Evolutionary conservation across 37 sponge, comb jelly and placozoan genomes (phyloP), one percentile per base, ranked within the genome.

Genomic region (Cliona cf. orientalis): DNA sequence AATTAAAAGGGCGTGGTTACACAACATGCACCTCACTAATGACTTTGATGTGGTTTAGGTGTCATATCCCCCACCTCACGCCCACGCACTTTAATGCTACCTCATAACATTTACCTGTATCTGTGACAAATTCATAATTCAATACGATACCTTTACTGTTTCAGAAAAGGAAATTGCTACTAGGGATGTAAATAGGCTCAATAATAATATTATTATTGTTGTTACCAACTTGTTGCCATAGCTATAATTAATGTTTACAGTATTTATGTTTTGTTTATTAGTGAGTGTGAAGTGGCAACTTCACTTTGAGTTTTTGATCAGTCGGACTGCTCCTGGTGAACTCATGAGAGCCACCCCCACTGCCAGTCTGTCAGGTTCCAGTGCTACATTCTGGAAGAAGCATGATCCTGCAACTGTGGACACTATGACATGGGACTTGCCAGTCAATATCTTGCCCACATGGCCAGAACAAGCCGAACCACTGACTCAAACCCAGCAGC

Each of bases 241-340:
- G 26, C 12, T 23, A 37, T 68, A n/a, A 7, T 25, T 4, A 12
- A 11, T 37, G 69, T 37, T 12, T 37, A n/a, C 23, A 62, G 26
- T 25, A 6, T 25, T 28, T 26, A n/a, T 6, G 29, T 25, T 62
- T 6, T 62, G 6, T 62, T 35, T 44, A 82, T 23, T 60, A 86
- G 94, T 93, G 22, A 75, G 72, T 0, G 58, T 89, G 5, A 37
- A 56, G 32, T 93, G 94, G 94, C 83, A 86, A 55, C 44, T 93
- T 0, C 87, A 86, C 42, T 93, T 89, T 61, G 87, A 93, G 64
- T 89, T 93, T 71, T 39, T 93, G 28, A 71, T 85, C n/a, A 76
- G 69, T 11, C 39, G 46, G 34, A 67, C 45, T 6, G 57, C 66
- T 5, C 36, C 69, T 39, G 38, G 49, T 5, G 65, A 78, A 9